Conservation (phyloP, 2,888 invertebrate genomes). For the Masnerella sp. region DNA sequence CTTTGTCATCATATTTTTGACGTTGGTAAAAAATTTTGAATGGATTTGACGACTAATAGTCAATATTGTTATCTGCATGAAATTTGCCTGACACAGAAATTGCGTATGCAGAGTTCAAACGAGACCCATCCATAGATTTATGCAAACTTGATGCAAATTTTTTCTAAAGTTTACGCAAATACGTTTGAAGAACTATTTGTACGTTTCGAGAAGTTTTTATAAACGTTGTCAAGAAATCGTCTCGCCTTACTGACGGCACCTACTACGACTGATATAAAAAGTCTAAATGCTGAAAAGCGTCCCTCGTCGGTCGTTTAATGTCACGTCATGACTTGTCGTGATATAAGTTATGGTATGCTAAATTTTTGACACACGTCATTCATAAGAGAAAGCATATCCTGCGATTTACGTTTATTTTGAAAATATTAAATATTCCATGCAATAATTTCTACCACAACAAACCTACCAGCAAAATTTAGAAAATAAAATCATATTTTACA, state of each 20-base stretch:
- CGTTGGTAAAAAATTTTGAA: too few relatives aligned
- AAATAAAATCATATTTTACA: too few relatives aligned
- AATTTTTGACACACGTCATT: conserved; percentile 42
- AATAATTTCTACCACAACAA: conserved; percentile 1
- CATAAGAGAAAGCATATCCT: conserved; percentile 33
- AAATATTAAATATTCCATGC: conserved; percentile 10
- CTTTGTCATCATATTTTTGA: too few relatives aligned
- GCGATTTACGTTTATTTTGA: conserved; percentile 5
- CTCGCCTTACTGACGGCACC: not conserved
- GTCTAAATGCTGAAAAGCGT: conserved; percentile 10
- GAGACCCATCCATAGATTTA: not conserved
- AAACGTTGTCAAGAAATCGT: not conserved
- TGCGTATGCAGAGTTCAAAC: conserved; percentile 1
- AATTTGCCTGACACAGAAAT: conserved; percentile 4
- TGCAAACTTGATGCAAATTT: conserved; percentile 1
- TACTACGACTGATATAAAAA: not conserved
- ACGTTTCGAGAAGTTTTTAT: conserved; percentile 3
- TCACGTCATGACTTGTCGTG: conserved; percentile 29
- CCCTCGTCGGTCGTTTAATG: conserved; percentile 14
- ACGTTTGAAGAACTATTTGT: not conserved
- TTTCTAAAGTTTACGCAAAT: not conserved
- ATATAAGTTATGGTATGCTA: conserved; percentile 26
- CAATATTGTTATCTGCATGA: not conserved
- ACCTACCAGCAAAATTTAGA: too few relatives aligned
- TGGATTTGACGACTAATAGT: conserved; percentile 7